Percentiles rank a stretch among this genome's conserved stretches.
Evolutionary conservation across 2,888 invertebrate genomes (phyloP).

Genomic region (Chrysolina haemoptera): DNA sequence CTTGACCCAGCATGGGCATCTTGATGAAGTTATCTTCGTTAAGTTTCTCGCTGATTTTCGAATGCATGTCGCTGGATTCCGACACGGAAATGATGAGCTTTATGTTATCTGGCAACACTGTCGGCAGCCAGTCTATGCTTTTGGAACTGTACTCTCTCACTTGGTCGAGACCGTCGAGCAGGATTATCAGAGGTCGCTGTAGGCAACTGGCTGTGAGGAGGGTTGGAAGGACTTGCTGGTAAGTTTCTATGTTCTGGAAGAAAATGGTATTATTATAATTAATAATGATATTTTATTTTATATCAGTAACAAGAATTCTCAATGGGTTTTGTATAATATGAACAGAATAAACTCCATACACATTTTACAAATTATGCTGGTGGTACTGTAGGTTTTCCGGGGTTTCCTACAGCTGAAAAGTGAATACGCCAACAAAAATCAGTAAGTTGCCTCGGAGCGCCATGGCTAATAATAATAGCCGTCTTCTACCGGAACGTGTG

Average conservation of each 20-base stretch:
- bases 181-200: conserved; percentile 77
- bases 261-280: background rate
- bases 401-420: no score
- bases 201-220: conserved; percentile 73
- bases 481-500: no score
- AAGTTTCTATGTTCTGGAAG: conserved; percentile 79
- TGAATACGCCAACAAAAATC: no score
- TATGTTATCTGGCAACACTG: conserved; percentile 80
- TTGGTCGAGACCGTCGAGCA: conserved; percentile 85
- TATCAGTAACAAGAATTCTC: no score
- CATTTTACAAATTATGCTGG: no score
- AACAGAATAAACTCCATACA: no score
- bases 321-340: no score
- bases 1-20: conserved; percentile 71
- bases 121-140: conserved; percentile 84
- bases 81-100: conserved; percentile 84
- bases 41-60: conserved; percentile 65
- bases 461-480: no score
- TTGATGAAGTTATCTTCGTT: conserved; percentile 65
- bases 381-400: no score
- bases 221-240: conserved; percentile 75
- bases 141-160: conserved; percentile 73
- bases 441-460: no score
- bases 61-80: conserved; percentile 70
- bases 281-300: no score